phyloP scores from a whole-genome alignment of 2,113 vertebrate species.

The Syngnathus typhle region DNA sequence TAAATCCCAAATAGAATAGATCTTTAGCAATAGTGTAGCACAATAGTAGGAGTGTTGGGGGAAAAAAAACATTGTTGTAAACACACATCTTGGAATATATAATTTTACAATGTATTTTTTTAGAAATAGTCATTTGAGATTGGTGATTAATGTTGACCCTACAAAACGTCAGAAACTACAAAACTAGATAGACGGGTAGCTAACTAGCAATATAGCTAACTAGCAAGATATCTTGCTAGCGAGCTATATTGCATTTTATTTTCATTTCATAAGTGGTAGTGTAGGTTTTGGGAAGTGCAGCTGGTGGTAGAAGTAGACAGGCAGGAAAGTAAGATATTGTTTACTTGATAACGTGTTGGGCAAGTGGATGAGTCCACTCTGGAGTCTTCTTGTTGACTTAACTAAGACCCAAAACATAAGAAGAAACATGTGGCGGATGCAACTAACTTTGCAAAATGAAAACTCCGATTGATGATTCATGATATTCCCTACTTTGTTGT shows the following conservation, averaged over 20 bases:
- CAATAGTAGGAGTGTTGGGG: not conserved
- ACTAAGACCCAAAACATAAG: constrained; percentile 64
- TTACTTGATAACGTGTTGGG: constrained; percentile 85
- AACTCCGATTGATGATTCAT: too few species aligned
- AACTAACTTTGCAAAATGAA: not conserved
- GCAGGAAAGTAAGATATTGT: not conserved
- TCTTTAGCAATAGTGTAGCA: too few species aligned
- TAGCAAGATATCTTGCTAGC: too few species aligned
- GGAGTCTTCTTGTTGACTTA: constrained; percentile 72
- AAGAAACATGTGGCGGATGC: not conserved
- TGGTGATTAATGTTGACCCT: too few species aligned
- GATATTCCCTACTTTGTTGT: constrained; percentile 76
- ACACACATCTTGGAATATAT: not conserved
- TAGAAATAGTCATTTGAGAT: too few species aligned
- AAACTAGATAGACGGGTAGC: too few species aligned
- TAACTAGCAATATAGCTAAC: too few species aligned
- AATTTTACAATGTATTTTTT: too few species aligned
- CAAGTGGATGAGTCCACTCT: constrained; percentile 72
- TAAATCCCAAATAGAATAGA: too few species aligned
- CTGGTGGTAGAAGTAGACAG: not conserved
- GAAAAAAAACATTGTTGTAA: not conserved
- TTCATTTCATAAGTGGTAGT: too few species aligned
- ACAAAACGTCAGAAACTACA: too few species aligned
- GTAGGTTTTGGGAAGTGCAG: not conserved
- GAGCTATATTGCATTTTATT: too few species aligned